A percentile compares a stretch with the other conserved stretches of the same genome.
These are phyloP conservation scores for Anadara kagoshimensis DNA, from an alignment of 1,140 invertebrate genomes.

Conservation along the genomic window DNA sequence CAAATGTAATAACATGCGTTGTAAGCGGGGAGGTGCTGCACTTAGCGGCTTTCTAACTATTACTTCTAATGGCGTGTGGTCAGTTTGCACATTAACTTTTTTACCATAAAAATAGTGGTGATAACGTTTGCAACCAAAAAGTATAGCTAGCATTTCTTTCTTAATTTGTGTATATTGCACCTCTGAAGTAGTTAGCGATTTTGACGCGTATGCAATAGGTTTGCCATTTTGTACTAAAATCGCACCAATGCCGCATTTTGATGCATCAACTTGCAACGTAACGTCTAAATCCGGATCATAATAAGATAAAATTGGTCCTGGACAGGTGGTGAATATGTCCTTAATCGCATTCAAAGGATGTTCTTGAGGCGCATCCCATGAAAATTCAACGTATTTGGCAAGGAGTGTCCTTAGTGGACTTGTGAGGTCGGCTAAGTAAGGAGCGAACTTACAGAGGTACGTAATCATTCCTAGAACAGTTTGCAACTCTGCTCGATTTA, in stretches of 20 bases:
- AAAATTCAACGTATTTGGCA: constrained; percentile 54
- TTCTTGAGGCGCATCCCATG: constrained; percentile 27
- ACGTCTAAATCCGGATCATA: constrained; percentile 21
- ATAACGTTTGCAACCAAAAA: too few relatives aligned
- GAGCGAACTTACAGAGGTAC: constrained; percentile 25
- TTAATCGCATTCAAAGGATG: constrained; percentile 15
- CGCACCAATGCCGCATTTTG: constrained; percentile 67
- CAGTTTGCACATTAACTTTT: constrained; percentile 35
- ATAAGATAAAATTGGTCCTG: constrained; percentile 16
- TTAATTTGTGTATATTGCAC: too few relatives aligned
- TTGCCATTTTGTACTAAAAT: constrained; percentile 72
- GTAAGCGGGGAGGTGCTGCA: constrained; percentile 37
- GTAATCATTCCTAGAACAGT: too few relatives aligned
- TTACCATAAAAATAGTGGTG: constrained; percentile 73
- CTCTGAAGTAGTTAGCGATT: too few relatives aligned
- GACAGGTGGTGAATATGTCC: constrained; percentile 18
- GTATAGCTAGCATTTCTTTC: too few relatives aligned
- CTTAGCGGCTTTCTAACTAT: too few relatives aligned
- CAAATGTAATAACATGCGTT: constrained; percentile 49
- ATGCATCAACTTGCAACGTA: constrained; percentile 37
- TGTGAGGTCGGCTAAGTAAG: constrained; percentile 17
- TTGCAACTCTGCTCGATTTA: constrained; percentile 12
- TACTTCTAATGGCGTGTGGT: constrained; percentile 49
- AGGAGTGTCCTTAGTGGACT: constrained; percentile 8
- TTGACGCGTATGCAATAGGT: constrained; percentile 53